Evolutionary conservation across 2,113 vertebrate species (phyloP), one percentile per base, ranked within the genome.

Genomic region (Thunnus thynnus): DNA sequence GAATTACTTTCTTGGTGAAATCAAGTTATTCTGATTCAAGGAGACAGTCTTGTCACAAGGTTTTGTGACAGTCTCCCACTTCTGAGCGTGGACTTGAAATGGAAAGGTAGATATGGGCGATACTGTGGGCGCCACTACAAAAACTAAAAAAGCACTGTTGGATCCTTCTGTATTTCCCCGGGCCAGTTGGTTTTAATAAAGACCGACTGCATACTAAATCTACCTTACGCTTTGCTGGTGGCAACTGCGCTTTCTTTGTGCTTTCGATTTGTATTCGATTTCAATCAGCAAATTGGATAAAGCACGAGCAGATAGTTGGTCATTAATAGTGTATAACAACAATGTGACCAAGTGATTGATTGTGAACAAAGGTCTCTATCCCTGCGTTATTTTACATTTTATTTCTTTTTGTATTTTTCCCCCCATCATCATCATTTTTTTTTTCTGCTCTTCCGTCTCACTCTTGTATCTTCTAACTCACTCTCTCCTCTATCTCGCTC

Each of bases 171-270:
- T 88, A 48, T 85, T 88, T 88, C 92, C 83, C 56, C 72, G 57
- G 87, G 89, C 88, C 78, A 75, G 85, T 88, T 85, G 86, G 81
- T 88, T 92, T 89, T 87, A 78, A 88, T 90, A 89, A 92, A 86
- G 86, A 80, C 80, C 60, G 58, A 61, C 85, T 86, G 86, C 77
- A 86, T 81, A 74, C 70, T 77, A 87, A 89, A 87, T 72, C 78
- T 79, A 86, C 85, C 77, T 80, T 72, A 47, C 13, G 70, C 69
- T 82, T 76, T 75, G 86, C 86, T 83, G 41, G n/a, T 85, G 83
- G 88, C 83, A 69, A 78, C 56, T 3, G 1, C 13, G 1, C 78
- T 75, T 61, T 72, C 76, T 80, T 32, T 63, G 13, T 67, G 58
- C 66, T 71, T 80, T 74, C 83, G 84, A 57, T 84, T 82, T 85